Evolutionary conservation across 2,113 vertebrate species (phyloP).

Genomic region (Siphamia tubifer): DNA sequence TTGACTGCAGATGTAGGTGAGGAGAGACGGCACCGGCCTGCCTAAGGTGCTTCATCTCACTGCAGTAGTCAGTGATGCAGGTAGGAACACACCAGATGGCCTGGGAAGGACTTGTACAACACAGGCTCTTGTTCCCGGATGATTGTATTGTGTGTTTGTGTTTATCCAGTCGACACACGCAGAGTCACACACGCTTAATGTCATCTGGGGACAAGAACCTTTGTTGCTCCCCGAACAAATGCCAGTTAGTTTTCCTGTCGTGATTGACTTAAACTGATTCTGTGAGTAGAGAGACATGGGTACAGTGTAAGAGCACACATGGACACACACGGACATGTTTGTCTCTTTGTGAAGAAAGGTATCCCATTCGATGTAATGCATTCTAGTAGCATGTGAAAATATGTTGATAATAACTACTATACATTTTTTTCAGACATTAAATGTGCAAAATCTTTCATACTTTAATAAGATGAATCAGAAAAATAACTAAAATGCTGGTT

Average conservation of each 20-base stretch:
- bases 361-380: too few relatives aligned
- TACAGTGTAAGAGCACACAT: background rate
- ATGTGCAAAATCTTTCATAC: too few relatives aligned
- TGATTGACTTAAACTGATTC: background rate
- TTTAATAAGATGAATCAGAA: too few relatives aligned
- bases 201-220: conserved; percentile 35
- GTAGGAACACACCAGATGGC: conserved; percentile 58
- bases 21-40: conserved; percentile 25
- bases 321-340: background rate
- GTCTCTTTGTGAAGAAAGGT: too few relatives aligned
- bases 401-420: too few relatives aligned
- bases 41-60: conserved; percentile 36
- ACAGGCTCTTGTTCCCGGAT: conserved; percentile 29
- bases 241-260: background rate
- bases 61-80: conserved; percentile 40
- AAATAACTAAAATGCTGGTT: too few relatives aligned
- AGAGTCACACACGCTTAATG: conserved; percentile 7
- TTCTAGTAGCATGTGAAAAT: too few relatives aligned
- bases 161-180: conserved; percentile 24
- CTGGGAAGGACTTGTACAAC: conserved; percentile 39
- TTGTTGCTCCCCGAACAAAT: conserved; percentile 14
- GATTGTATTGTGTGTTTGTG: conserved; percentile 45
- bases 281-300: background rate
- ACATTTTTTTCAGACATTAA: too few relatives aligned
- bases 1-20: conserved; percentile 43